phyloP scores from a whole-genome alignment of 2,888 invertebrate genomes.

The Deilephila elpenor region DNA sequence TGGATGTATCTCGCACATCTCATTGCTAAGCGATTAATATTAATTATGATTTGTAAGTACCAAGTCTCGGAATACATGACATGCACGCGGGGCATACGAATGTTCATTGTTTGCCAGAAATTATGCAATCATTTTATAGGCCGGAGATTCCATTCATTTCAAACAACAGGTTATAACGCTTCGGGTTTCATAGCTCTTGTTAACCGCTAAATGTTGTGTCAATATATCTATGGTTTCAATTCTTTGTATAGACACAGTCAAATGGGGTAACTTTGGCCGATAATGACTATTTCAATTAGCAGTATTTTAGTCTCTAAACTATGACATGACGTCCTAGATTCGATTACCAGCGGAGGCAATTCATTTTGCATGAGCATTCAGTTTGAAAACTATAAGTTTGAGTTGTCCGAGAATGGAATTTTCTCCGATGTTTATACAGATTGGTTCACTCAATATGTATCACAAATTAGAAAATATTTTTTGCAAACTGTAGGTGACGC shows the following conservation, averaged over 20 bases:
- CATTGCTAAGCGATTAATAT: constrained; percentile 5
- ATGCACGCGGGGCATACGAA: not conserved
- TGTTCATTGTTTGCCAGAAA: constrained; percentile 20
- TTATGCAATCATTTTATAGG: constrained; percentile 19
- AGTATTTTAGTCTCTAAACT: no score
- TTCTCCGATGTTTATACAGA: no score
- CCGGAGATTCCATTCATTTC: constrained; percentile 9
- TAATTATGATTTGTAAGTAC: constrained; percentile 2
- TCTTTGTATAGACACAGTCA: not conserved
- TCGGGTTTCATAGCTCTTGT: not conserved
- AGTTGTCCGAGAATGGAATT: no score
- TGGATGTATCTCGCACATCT: not conserved
- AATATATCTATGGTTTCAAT: no score
- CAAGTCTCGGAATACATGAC: constrained; percentile 10
- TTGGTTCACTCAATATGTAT: no score
- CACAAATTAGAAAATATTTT: not conserved
- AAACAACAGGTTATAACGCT: not conserved
- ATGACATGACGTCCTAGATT: no score
- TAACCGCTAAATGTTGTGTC: not conserved
- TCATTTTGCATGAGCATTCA: no score
- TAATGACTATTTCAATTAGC: no score
- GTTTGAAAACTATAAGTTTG: no score
- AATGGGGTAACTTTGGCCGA: not conserved
- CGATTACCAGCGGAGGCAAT: no score
- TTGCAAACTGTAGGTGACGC: no score